Conservation (phyloP, 2,113 vertebrate genomes). For the Micronisus gabar region DNA sequence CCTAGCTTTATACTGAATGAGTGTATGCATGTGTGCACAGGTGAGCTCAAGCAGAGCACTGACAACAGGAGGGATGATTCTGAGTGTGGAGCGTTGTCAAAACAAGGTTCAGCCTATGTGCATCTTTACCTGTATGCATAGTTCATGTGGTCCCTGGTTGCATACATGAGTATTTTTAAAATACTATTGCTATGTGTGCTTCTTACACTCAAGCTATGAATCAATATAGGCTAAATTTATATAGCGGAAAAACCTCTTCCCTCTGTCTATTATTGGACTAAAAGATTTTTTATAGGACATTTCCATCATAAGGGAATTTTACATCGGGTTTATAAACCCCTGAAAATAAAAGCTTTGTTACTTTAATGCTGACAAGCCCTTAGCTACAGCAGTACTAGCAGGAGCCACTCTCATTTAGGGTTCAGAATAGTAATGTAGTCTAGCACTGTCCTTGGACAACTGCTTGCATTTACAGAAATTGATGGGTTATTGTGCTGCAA, state of each 20-base stretch:
- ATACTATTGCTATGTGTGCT: background rate
- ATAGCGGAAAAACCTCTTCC: background rate
- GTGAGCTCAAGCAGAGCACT: background rate
- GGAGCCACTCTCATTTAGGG: background rate
- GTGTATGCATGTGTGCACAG: background rate
- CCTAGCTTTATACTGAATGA: background rate
- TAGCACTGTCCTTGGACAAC: conserved; percentile 15
- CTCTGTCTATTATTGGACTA: background rate
- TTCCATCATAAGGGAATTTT: background rate
- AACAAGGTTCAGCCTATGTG: background rate
- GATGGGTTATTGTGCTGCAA: conserved; percentile 51
- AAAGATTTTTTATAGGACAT: background rate
- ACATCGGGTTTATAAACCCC: background rate
- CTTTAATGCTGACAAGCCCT: background rate
- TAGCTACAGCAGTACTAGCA: background rate
- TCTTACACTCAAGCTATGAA: background rate
- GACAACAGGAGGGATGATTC: background rate
- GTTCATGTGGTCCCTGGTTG: background rate
- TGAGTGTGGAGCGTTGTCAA: background rate
- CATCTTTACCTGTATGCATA: background rate
- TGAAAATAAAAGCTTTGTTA: conserved; percentile 5
- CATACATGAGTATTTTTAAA: background rate
- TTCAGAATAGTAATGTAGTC: background rate
- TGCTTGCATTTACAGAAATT: conserved; percentile 56
- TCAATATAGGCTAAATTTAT: background rate